Evolutionary conservation across 1,140 invertebrate species (phyloP).

Genomic region (Drosophila subobscura): DNA sequence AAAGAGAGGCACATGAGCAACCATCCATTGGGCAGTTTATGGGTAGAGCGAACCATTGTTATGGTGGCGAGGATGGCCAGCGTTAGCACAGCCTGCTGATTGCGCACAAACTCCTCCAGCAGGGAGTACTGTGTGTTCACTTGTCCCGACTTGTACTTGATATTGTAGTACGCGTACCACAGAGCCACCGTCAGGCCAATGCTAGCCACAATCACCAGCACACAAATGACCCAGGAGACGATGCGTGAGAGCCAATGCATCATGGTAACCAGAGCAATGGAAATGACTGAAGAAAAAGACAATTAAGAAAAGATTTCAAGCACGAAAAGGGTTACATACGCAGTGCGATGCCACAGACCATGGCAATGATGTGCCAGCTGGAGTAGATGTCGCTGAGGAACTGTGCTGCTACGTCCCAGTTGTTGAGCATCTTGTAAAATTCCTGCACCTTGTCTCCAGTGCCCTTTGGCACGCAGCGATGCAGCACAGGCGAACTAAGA

Average conservation of each 20-base stretch:
- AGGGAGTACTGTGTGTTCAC: constrained; percentile 60
- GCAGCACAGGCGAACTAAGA: constrained; percentile 89
- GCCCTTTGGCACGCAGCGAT: constrained; percentile 92
- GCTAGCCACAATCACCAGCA: constrained; percentile 89
- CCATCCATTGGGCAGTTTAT: neutral
- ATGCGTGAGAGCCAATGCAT: constrained; percentile 92
- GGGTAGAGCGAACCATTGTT: constrained; percentile 84
- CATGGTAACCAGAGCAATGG: constrained; percentile 91
- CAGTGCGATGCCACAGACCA: constrained; percentile 91
- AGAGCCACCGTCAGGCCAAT: constrained; percentile 90
- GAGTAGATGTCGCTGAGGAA: constrained; percentile 94
- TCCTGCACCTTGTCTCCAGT: constrained; percentile 84
- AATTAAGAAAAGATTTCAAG: neutral
- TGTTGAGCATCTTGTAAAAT: constrained; percentile 92
- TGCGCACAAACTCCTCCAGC: constrained; percentile 91
- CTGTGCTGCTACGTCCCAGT: constrained; percentile 94
- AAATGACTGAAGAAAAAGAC: constrained; percentile 87
- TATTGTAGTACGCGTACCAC: constrained; percentile 95
- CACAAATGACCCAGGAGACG: constrained; percentile 94
- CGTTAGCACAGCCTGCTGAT: constrained; percentile 92
- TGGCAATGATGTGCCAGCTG: constrained; percentile 93
- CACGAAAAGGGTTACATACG: constrained; percentile 85
- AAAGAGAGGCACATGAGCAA: constrained; percentile 37
- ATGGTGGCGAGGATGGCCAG: constrained; percentile 94
- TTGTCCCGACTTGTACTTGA: constrained; percentile 85